These are phyloP conservation scores for Stegastes partitus DNA, from an alignment of 2,113 vertebrate genomes.

Conservation along the genomic window DNA sequence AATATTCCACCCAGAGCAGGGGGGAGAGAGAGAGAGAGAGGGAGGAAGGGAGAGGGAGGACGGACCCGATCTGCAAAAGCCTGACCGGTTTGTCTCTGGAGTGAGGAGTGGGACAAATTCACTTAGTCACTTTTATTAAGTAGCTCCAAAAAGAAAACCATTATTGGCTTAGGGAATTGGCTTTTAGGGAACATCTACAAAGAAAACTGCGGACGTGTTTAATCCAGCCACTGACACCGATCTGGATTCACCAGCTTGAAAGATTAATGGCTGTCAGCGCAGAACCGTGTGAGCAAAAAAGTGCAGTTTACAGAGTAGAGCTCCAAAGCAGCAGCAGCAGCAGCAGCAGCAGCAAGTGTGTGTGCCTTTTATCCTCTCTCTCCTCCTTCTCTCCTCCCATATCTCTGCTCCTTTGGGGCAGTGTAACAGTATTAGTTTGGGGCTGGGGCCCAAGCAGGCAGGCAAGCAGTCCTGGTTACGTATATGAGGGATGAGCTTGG, in stretches of 20 bases:
- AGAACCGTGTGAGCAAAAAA: conserved; percentile 49
- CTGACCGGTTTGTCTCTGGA: conserved; percentile 58
- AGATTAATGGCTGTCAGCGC: conserved; percentile 55
- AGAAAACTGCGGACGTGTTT: conserved; percentile 39
- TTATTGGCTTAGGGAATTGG: conserved; percentile 43
- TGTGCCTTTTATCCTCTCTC: conserved; percentile 48
- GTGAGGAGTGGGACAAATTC: conserved; percentile 54
- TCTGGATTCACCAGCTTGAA: conserved; percentile 41
- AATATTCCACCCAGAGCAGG: conserved; percentile 80
- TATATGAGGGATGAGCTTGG: conserved; percentile 86
- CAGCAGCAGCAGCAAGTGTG: conserved; percentile 58
- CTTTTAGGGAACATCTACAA: conserved; percentile 52
- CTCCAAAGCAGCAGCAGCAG: conserved; percentile 49
- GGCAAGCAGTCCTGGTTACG: conserved; percentile 79
- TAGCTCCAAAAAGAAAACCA: conserved; percentile 47
- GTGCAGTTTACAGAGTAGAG: conserved; percentile 16
- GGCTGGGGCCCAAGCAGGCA: conserved; percentile 68
- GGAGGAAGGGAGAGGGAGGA: conserved; percentile 23
- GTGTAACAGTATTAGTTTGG: conserved; percentile 80
- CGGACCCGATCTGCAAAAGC: conserved; percentile 46
- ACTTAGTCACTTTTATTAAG: conserved; percentile 70
- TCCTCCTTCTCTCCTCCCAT: conserved; percentile 33
- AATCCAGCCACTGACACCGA: conserved; percentile 47
- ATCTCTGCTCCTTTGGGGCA: conserved; percentile 68
- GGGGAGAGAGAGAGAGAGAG: conserved; percentile 8